A percentile compares a stretch with the other conserved stretches of the same genome.
Evolutionary conservation across 2,888 invertebrate genomes (phyloP).

Genomic region (Heliconius hortense): DNA sequence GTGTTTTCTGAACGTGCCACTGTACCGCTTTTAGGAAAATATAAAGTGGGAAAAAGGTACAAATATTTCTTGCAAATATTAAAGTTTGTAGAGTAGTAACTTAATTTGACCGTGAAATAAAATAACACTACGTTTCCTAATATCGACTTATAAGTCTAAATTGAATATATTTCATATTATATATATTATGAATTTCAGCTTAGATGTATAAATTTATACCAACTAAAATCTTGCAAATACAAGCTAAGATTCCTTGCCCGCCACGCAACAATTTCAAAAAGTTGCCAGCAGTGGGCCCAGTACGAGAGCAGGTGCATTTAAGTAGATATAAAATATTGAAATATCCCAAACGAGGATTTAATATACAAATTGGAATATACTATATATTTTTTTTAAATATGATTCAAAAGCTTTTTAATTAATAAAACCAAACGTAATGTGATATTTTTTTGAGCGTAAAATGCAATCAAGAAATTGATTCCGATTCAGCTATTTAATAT

Average conservation of each 20-base stretch:
- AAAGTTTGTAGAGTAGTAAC: background rate
- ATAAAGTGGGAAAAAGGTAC: slow-evolving; percentile 4
- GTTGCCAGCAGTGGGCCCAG: too few relatives aligned
- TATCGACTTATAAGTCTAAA: background rate
- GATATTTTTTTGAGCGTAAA: slow-evolving; percentile 32
- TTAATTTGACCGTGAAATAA: background rate
- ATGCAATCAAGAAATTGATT: slow-evolving; percentile 41
- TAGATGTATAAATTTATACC: background rate
- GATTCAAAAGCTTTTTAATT: slow-evolving; percentile 34
- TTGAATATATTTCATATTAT: too few relatives aligned
- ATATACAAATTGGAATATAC: background rate
- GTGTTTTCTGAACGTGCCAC: slow-evolving; percentile 25
- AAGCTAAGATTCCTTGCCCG: too few relatives aligned
- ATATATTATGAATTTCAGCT: too few relatives aligned
- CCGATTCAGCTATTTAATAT: background rate
- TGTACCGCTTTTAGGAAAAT: slow-evolving; percentile 21
- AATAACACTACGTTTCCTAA: background rate
- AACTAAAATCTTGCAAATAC: background rate
- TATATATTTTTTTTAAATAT: background rate
- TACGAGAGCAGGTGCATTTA: too few relatives aligned
- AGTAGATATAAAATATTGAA: background rate
- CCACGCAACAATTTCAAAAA: too few relatives aligned
- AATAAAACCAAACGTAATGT: slow-evolving; percentile 35
- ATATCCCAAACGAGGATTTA: background rate
- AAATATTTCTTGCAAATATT: slow-evolving; percentile 8